Base-by-base conservation (phyloP, 2,888 invertebrate genomes). In the Lottia gigantea region DNA sequence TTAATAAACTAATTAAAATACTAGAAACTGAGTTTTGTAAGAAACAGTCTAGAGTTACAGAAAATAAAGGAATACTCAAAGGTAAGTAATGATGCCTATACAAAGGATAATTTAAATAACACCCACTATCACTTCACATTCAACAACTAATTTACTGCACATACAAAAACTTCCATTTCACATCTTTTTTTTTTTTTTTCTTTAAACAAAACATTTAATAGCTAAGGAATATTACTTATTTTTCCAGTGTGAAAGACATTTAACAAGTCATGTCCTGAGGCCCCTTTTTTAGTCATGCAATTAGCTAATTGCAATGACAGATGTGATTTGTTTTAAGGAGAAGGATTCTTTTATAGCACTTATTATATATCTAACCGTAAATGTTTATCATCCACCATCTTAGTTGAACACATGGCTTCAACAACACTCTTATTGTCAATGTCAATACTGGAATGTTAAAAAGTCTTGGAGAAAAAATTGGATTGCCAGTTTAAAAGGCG, bases 261-360 rank as follows among this genome's bases (percentile, higher is more conserved):
- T n/a, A 55, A n/a, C 1, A 55, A 11, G 6, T 55, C 19, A n/a
- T 4, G n/a, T 8, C 55, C 55, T 3, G n/a, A 55, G 8, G 55
- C 55, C n/a, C 55, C 55, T 23, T 55, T 55, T 55, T 55, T 55
- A 19, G 55, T 55, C 55, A 55, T 55, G 14, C 55, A 55, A n/a
- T 55, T 55, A n/a, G 55, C 55, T 6, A n/a, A 55, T 23, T 55
- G 55, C 12, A 55, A n/a, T 55, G 19, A 55, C n/a, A 55, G 55
- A 55, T n/a, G 8, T 55, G n/a, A 55, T 14, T 55, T 55, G 55
- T n/a, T 55, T 55, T n/a, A 55, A 55, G 0, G 55, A 55, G 3
- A 55, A 19, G 0, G 23, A 55, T 23, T 55, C 7, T 15, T 55
- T 55, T 7, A 55, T 55, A 19, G 55, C 55, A 23, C 55, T 55